Evolutionary conservation across 1,140 invertebrate genomes (phyloP), one percentile per base, ranked within the genome.

Genomic region (Drosophila sproati): DNA sequence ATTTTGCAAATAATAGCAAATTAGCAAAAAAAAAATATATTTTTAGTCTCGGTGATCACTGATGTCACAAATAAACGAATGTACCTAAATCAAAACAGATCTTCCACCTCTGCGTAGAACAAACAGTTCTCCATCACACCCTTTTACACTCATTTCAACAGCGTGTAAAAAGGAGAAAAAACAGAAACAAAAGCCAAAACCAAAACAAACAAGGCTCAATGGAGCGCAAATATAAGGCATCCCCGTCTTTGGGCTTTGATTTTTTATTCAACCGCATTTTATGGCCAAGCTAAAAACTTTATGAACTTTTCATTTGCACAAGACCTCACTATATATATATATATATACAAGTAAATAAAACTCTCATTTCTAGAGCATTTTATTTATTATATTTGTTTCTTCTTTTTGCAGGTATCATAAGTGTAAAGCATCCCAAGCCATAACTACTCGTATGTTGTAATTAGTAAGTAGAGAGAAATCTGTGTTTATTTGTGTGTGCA

Each of bases 181-280:
- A 31, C 37, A 47, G 12, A 12, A 51, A 31, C 37, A 47, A 28
- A 12, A 51, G 45, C 32, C 56, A 52, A 48, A 63, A 32, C 59
- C 37, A 50, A 59, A 74, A 39, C 51, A 74, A 74, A 74, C 57
- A 51, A 62, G 57, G n/a, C 12, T 12, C 51, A 70, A 70, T 62
- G 59, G 51, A 31, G 57, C 57, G 37, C 43, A 57, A 73, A 43
- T 28, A 56, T 60, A 43, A 43, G 45, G 7, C 52, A 39, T 20
- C 10, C 35, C 6, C 39, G 31, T 59, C 39, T 56, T 56, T 62
- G 41, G 32, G 52, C 54, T 59, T 59, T 71, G 68, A 71, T 64
- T 74, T 74, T 61, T 39, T 62, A 62, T 74, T 70, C 45, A 62
- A 51, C 57, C 66, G 45, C 66, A 74, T 61, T 73, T 69, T 69